Percentiles rank a stretch among this genome's conserved stretches.
Conservation (phyloP, 2,113 vertebrate species). For the Perccottus glenii region DNA sequence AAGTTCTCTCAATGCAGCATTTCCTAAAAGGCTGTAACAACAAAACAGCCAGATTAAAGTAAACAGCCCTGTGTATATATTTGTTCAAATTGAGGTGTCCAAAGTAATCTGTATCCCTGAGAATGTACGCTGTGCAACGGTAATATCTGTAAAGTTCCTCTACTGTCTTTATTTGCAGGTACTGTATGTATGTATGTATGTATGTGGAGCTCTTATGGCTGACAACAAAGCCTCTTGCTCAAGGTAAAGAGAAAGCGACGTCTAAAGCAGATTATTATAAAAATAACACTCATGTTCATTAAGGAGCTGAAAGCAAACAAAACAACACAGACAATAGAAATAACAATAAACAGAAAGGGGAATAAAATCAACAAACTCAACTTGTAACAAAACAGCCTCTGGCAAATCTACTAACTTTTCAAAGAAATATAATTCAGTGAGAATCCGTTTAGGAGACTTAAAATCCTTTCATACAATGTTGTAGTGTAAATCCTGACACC, state of each 20-base stretch:
- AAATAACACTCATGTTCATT: not conserved
- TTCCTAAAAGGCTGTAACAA: not conserved
- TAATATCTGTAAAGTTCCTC: not conserved
- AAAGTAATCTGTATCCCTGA: not conserved
- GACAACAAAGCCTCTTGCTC: not conserved
- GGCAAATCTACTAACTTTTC: not conserved
- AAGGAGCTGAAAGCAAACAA: not conserved
- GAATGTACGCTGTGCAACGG: not conserved
- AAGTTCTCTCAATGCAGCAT: not conserved
- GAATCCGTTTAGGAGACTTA: no score
- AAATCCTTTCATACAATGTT: no score
- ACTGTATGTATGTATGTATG: no score
- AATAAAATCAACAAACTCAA: not conserved
- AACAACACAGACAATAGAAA: no score
- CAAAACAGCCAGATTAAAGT: not conserved
- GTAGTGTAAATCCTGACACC: no score
- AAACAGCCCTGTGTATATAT: not conserved
- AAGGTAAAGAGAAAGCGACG: not conserved
- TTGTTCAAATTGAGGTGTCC: not conserved
- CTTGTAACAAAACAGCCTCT: constrained; percentile 17
- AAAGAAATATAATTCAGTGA: no score
- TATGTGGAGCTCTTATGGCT: not conserved
- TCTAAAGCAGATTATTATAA: not conserved
- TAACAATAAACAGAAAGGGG: not conserved
- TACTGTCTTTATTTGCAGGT: not conserved